Evolutionary conservation across 2,888 invertebrate species (phyloP), one percentile per base, ranked within the genome.

Genomic region (Carterocephalus palaemon): DNA sequence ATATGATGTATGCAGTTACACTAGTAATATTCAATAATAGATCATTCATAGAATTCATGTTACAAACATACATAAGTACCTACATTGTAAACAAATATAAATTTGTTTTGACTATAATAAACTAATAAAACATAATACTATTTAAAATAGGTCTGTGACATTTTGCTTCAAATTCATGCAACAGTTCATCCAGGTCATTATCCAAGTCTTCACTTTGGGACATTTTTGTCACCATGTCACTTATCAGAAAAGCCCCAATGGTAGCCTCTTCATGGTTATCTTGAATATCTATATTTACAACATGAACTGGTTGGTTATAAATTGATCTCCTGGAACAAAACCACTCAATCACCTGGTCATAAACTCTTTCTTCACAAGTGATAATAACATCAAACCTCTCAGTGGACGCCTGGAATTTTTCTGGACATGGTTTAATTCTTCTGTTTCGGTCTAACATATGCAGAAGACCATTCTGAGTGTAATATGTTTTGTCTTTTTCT

Each of bases 191-290:
- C 65, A 99, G 97, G 70, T 99, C 98, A 86, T 98, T 97, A 75
- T 99, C 99, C 66, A 99, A 84, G 75, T 99, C 99, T 48, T 95
- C 94, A 64, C 94, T 93, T 71, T 94, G 92, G 8, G 94, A 91
- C 88, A 99, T 89, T 92, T 95, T 92, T 43, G 93, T 92, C 56
- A 97, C 95, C 85, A 99, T 91, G 80, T 99, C 98, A 80, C 96
- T 96, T 56, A 99, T 98, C 60, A 98, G 89, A 85, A 99, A 98
- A 20, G 99, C 99, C 54, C 99, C 99, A 67, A 99, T 93, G 2
- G 99, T 97, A 0, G 99, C 99, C 80, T 99, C 99, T 77, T 99
- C 99, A 57, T 99, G 97, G 83, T 99, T 99, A 86, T 99, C 99
- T 75, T 97, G 97, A 62, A 99, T 98, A 72, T 99, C 99, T 58